Conservation (phyloP, 2,113 vertebrate species). For the Thomomys bottae region DNA sequence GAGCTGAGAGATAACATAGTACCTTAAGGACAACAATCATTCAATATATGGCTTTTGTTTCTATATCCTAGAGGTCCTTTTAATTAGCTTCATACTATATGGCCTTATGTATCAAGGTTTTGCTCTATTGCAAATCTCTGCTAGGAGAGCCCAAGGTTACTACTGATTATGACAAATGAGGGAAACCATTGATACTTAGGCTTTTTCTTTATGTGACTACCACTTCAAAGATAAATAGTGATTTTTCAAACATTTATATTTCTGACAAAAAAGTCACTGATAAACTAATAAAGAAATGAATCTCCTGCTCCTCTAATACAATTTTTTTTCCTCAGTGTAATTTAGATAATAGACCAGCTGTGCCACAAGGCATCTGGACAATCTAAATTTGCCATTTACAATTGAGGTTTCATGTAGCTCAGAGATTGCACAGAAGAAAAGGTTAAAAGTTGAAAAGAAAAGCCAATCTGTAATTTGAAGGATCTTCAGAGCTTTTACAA, state of each 20-base stretch:
- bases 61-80: no score
- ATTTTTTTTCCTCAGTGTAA: not conserved
- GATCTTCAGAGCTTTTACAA: not conserved
- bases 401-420: not conserved
- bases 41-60: no score
- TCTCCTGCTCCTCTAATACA: not conserved
- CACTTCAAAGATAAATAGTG: not conserved
- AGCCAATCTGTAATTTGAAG: not conserved
- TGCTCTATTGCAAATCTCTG: no score
- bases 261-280: not conserved
- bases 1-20: no score
- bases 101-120: no score
- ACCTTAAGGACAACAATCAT: no score
- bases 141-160: no score
- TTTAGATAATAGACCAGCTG: not conserved
- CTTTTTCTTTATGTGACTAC: not conserved
- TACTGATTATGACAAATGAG: no score
- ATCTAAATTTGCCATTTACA: not conserved
- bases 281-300: slow-evolving; percentile 30
- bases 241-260: slow-evolving; percentile 13
- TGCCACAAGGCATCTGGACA: not conserved
- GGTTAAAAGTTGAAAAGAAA: not conserved
- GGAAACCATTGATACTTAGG: no score
- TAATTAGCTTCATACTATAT: no score
- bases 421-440: not conserved